These are phyloP conservation scores for Australoheros facetus DNA, from an alignment of 2,797 vertebrate species.

Conservation along the genomic window DNA sequence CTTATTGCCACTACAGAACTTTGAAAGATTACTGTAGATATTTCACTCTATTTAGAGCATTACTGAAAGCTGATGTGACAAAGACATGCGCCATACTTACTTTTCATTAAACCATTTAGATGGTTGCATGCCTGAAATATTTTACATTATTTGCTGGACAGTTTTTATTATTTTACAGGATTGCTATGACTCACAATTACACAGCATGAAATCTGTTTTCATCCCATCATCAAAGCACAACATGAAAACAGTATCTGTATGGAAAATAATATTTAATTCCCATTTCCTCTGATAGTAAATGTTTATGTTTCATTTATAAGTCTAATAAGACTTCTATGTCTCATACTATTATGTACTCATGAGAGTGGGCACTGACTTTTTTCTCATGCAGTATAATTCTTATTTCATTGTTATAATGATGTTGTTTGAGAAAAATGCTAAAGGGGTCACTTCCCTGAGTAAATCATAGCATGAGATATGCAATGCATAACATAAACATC, in stretches of 20 bases:
- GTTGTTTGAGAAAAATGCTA: neutral
- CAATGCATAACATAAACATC: neutral
- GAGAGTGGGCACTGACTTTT: neutral
- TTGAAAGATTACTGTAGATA: neutral
- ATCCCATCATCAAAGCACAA: neutral
- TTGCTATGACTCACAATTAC: neutral
- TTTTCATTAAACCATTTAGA: neutral
- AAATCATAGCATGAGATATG: neutral
- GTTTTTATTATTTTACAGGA: neutral
- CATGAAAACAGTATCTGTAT: neutral
- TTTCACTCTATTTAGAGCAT: neutral
- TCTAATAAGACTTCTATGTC: neutral
- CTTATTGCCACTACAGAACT: constrained; percentile 5
- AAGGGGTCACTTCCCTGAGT: neutral
- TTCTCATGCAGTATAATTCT: neutral
- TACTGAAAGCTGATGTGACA: neutral
- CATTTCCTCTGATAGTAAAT: too few species aligned
- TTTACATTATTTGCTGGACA: neutral
- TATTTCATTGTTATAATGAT: neutral
- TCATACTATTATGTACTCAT: neutral
- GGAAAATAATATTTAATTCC: too few species aligned
- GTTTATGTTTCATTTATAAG: neutral
- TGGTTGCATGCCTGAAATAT: neutral
- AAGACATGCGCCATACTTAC: neutral
- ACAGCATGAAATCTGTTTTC: neutral